Conservation (phyloP, 2,113 vertebrate species). For the Corythornis cristatus region DNA sequence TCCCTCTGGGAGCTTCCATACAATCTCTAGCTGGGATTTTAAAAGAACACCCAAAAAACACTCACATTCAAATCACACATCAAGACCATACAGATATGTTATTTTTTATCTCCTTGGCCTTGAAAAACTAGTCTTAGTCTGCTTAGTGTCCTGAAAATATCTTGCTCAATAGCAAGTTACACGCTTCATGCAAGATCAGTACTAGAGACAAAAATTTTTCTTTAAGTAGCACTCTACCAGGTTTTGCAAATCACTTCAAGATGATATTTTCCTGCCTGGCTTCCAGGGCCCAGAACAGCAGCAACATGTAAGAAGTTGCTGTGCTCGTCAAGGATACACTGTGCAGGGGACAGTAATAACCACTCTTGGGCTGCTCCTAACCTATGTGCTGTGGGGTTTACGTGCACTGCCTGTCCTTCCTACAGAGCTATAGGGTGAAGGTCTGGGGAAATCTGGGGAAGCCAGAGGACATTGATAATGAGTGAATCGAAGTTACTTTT, state of each 20-base stretch:
- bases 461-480: background rate
- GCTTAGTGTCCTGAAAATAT: background rate
- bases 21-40: background rate
- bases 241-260: background rate
- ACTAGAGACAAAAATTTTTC: background rate
- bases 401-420: rapidly evolving
- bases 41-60: background rate
- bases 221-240: background rate
- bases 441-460: background rate
- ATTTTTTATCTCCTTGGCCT: background rate
- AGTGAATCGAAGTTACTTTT: background rate
- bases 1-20: background rate
- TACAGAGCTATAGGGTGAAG: background rate
- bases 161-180: background rate
- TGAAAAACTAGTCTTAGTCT: background rate
- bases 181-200: rapidly evolving
- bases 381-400: rapidly evolving
- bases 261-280: background rate
- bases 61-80: background rate
- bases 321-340: rapidly evolving
- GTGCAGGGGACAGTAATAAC: background rate
- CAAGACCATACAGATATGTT: background rate
- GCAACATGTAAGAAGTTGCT: background rate
- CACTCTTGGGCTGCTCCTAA: background rate
- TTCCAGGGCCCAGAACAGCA: background rate